Evolutionary conservation across 2,888 invertebrate genomes (phyloP).

Genomic region (Hipparchia semele): DNA sequence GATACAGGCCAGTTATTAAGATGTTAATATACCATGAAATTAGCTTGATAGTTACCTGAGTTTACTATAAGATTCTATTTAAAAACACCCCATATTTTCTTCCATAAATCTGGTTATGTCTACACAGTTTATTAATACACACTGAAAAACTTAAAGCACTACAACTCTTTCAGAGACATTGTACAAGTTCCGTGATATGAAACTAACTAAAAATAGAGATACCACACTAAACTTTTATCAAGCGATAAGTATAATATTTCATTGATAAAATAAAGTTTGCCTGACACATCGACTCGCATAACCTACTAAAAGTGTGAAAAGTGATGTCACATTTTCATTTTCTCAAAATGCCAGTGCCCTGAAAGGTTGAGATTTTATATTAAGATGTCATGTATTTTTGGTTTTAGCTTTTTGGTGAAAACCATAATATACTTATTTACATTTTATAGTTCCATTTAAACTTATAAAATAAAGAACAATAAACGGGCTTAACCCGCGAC

Average conservation of each 20-base stretch:
- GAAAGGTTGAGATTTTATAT: slow-evolving; percentile 3
- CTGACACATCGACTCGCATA: slow-evolving; percentile 21
- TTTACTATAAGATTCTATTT: not conserved
- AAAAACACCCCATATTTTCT: slow-evolving; percentile 16
- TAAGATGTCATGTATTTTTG: not conserved
- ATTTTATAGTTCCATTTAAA: no score
- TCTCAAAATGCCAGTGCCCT: not conserved
- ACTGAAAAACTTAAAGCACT: slow-evolving; percentile 9
- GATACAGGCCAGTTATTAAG: not conserved
- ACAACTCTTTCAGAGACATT: slow-evolving; percentile 5
- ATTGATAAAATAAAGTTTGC: slow-evolving; percentile 27
- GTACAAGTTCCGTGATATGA: not conserved
- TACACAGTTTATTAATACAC: not conserved
- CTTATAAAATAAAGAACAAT: no score
- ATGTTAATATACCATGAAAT: not conserved
- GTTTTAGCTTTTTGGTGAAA: not conserved
- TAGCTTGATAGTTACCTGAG: slow-evolving; percentile 5
- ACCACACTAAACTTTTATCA: slow-evolving; percentile 17
- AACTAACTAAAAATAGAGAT: slow-evolving; percentile 4
- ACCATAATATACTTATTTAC: no score
- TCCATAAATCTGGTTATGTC: not conserved
- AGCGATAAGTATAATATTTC: slow-evolving; percentile 16
- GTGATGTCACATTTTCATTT: slow-evolving; percentile 6
- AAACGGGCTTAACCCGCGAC: no score
- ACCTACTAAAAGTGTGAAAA: slow-evolving; percentile 8